Evolutionary conservation across 2,888 invertebrate species (phyloP), one percentile per base, ranked within the genome.

Genomic region (Ophioninae sp.): DNA sequence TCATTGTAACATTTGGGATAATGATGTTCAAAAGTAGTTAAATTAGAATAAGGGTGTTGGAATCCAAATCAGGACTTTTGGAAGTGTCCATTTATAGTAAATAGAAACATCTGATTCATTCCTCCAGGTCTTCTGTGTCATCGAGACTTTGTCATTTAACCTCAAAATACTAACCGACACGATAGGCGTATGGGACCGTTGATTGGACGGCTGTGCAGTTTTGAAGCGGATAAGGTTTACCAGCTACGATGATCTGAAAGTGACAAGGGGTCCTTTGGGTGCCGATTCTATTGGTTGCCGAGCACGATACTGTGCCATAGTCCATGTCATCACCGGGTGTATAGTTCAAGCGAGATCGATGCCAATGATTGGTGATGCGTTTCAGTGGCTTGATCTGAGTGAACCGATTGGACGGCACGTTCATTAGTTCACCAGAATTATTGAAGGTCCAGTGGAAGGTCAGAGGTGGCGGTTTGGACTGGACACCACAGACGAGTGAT

Each of bases 381-480:
- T 89, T 89, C 79, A 88, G 84, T n/a, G 91, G 88, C 80, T 90
- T 91, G 79, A 90, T 88, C 87, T 91, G 91, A 68, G 94, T 92
- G 88, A 94, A 94, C 89, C 95, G 95, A 81, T 95, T 95, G 76
- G 94, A 90, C 74, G 97, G 95, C 87, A 97, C 94, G 93, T 97
- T 96, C 83, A 96, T 96, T 93, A 97, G 96, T 91, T 97, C 97
- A 20, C 97, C 97, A 79, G 97, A 97, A 92, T 97, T 97, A 94
- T 98, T 98, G 94, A 98, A 97, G 85, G 97, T 97, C 98, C 98
- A 98, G 90, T 97, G 96, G 93, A 98, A 98, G 90, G 96, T 95
- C 86, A 96, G 96, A 71, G 96, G 95, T 6, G 97, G 95, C 9
- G 98, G 98, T 91, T 97, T 97, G 87, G 98, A 96, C 90, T 97